Base-by-base conservation (phyloP, 2,113 vertebrate genomes). In the Oplegnathus fasciatus region DNA sequence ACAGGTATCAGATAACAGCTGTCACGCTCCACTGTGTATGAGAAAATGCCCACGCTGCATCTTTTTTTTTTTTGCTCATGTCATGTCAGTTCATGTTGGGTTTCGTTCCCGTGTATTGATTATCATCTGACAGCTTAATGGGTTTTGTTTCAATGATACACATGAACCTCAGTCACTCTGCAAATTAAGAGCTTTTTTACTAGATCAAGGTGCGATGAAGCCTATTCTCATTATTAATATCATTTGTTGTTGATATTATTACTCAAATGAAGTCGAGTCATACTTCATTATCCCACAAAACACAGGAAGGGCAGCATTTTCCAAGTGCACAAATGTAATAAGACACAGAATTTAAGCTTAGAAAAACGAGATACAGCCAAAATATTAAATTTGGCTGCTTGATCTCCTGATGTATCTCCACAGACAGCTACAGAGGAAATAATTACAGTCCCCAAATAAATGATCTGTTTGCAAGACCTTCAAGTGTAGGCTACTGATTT, bases 1-100 rank as follows among this genome's bases (percentile, higher is more conserved):
- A 90, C 94, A 84, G 83, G 87, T 87, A 91, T 91, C 92, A 90
- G 92, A 91, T 93, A 89, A 89, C 90, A 87, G 77, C 84, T 83
- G 89, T 84, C 88, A 78, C n/a, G 67, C 85, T 83, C 72, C 77
- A 77, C 37, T 67, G 78, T 75, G 75, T 66, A 71, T 37, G 40
- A 76, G 67, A 89, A 87, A 81, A 89, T 78, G 86, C 76, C 34
- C 85, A 60, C 24, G 13, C 73, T 76, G 82, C 86, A 42, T 76
- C 78, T 93, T 78, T 85, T 62, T 37, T 81, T 37, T 80, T 32
- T 83, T 62, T 70, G 50, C 48, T 76, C 58, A n/a, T 72, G 83
- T 87, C 86, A 78, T 52, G 85, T 88, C 87, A 80, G 75, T 87
- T 86, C 75, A 57, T 78, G 89, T 85, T 88, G 30, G 79, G 55